Conservation (phyloP, 2,888 invertebrate species). For the Lydus trimaculatus region DNA sequence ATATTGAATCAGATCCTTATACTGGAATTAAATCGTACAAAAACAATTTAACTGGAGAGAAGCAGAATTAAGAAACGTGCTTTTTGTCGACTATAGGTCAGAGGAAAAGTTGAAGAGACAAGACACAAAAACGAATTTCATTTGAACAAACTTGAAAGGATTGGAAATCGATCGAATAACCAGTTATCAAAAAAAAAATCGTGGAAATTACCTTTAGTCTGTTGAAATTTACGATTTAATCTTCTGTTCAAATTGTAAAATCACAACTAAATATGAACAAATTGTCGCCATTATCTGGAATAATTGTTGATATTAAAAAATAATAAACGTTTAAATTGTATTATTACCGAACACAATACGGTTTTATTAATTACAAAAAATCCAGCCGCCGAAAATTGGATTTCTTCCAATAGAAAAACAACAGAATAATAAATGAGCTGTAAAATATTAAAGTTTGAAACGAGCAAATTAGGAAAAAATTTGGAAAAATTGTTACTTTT, state of each 20-base stretch:
- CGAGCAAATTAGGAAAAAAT: background rate
- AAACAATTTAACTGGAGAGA: too few species aligned
- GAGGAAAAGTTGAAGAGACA: too few species aligned
- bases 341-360: background rate
- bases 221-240: background rate
- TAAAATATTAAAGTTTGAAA: background rate
- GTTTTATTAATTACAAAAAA: background rate
- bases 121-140: too few species aligned
- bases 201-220: too few species aligned
- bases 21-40: too few species aligned
- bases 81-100: too few species aligned
- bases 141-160: too few species aligned
- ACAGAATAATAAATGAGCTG: background rate
- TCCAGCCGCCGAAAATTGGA: background rate
- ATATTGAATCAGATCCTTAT: too few species aligned
- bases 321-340: background rate
- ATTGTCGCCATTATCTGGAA: background rate
- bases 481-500: background rate
- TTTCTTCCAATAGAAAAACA: background rate
- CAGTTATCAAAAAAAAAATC: too few species aligned
- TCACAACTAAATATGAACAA: constrained; percentile 8
- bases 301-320: background rate
- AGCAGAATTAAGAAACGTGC: too few species aligned
- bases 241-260: constrained; percentile 7
- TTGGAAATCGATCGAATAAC: too few species aligned